A percentile compares a stretch with the other conserved stretches of the same genome.
Conservation (phyloP, 1,140 invertebrate genomes). For the Lordiphosa clarofinis region DNA sequence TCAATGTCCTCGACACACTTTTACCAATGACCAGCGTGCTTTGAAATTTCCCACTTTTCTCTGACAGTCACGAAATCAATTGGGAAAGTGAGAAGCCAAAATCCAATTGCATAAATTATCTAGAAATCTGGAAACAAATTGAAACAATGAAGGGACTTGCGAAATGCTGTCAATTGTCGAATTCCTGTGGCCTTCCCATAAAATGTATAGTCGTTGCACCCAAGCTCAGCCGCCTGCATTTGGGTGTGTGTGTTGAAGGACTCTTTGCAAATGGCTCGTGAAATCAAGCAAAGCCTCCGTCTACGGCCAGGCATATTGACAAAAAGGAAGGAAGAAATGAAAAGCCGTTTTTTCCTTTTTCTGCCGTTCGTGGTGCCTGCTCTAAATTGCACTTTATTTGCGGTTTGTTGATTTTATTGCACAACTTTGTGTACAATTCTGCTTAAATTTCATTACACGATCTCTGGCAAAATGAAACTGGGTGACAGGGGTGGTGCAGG, state of each 20-base stretch:
- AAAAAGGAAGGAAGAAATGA: slow-evolving; percentile 38
- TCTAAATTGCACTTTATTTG: slow-evolving; percentile 64
- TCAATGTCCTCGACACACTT: slow-evolving; percentile 55
- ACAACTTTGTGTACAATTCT: slow-evolving; percentile 66
- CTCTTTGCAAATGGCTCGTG: slow-evolving; percentile 52
- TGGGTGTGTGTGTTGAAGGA: slow-evolving; percentile 17
- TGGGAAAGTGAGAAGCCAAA: slow-evolving; percentile 37
- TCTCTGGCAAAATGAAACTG: slow-evolving; percentile 43
- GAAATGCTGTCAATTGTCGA: slow-evolving; percentile 31
- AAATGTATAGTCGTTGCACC: slow-evolving; percentile 37
- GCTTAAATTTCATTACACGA: slow-evolving; percentile 74
- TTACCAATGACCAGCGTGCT: background rate
- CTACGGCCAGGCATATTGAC: slow-evolving; percentile 28
- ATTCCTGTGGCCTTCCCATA: slow-evolving; percentile 8
- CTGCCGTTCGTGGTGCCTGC: slow-evolving; percentile 14
- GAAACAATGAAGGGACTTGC: slow-evolving; percentile 49
- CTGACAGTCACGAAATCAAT: slow-evolving; percentile 64
- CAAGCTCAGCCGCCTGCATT: slow-evolving; percentile 16
- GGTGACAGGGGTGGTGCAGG: slow-evolving; percentile 13
- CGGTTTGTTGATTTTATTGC: slow-evolving; percentile 63
- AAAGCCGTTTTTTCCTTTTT: slow-evolving; percentile 24
- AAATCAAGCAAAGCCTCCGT: slow-evolving; percentile 30
- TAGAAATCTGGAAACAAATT: slow-evolving; percentile 49
- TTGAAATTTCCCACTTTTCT: slow-evolving; percentile 24
- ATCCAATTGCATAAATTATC: slow-evolving; percentile 70